phyloP scores from a whole-genome alignment of 2,797 vertebrate species.

The Channa striata region DNA sequence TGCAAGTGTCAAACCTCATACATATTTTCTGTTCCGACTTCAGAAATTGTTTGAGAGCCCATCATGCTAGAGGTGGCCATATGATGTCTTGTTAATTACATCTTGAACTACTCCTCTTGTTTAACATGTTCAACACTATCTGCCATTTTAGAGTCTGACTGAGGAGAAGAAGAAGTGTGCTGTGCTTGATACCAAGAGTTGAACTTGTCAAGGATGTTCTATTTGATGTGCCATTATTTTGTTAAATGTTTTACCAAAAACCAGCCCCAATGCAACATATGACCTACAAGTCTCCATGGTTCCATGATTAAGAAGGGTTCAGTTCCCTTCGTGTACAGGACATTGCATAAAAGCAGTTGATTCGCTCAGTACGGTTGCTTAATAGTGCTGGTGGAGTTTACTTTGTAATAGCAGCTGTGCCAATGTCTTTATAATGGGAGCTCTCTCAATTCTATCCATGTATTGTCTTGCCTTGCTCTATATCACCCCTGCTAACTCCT shows the following conservation, averaged over 20 bases:
- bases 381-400: slow-evolving; percentile 80
- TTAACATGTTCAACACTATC: slow-evolving; percentile 44
- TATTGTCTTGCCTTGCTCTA: slow-evolving; percentile 81
- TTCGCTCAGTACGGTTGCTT: slow-evolving; percentile 72
- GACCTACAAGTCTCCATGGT: slow-evolving; percentile 51
- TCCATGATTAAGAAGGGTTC: slow-evolving; percentile 54
- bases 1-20: slow-evolving; percentile 50
- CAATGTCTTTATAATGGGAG: slow-evolving; percentile 78
- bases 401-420: slow-evolving; percentile 80
- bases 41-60: slow-evolving; percentile 36
- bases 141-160: slow-evolving; percentile 61
- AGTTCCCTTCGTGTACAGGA: slow-evolving; percentile 74
- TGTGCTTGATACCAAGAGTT: slow-evolving; percentile 59
- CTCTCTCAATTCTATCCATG: slow-evolving; percentile 73
- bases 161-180: slow-evolving; percentile 51
- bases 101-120: slow-evolving; percentile 29
- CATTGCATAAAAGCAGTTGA: slow-evolving; percentile 70
- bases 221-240: slow-evolving; percentile 74
- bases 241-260: slow-evolving; percentile 63
- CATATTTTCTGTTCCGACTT: slow-evolving; percentile 56
- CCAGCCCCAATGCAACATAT: slow-evolving; percentile 50
- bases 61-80: slow-evolving; percentile 44
- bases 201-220: slow-evolving; percentile 54
- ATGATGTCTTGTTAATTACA: slow-evolving; percentile 41
- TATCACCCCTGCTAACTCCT: slow-evolving; percentile 74